phyloP scores from a whole-genome alignment of 2,888 invertebrate genomes.

The Drosophila rellima region DNA sequence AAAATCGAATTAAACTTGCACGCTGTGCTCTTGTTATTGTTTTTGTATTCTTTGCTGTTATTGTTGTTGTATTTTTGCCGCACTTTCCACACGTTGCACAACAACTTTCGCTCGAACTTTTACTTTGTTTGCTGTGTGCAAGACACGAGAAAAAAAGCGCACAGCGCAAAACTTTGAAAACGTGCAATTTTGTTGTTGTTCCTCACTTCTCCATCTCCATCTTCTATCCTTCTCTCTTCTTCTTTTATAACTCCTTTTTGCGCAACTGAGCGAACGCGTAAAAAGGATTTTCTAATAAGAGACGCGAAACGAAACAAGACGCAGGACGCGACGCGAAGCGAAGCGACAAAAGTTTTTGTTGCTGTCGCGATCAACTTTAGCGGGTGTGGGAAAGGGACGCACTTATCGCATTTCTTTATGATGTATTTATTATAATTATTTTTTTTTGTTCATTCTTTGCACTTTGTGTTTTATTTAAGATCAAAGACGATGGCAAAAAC shows the following conservation, averaged over 20 bases:
- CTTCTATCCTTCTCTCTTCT: conserved; percentile 3
- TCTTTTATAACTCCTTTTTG: conserved; percentile 25
- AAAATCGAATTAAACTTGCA: conserved; percentile 80
- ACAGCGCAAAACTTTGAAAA: conserved; percentile 54
- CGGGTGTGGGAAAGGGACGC: neutral
- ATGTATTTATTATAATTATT: conserved; percentile 52
- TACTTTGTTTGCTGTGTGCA: conserved; percentile 72
- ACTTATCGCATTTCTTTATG: conserved; percentile 26
- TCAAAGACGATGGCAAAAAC: conserved; percentile 1
- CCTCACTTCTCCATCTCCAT: conserved; percentile 2
- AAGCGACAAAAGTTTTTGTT: conserved; percentile 16
- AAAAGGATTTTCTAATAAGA: conserved; percentile 69
- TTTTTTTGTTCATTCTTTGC: conserved; percentile 38
- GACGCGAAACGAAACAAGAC: conserved; percentile 28
- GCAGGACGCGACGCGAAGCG: conserved; percentile 13
- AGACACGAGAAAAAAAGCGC: conserved; percentile 43
- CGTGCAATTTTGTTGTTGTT: conserved; percentile 46
- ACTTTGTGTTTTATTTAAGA: neutral
- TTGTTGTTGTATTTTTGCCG: conserved; percentile 53
- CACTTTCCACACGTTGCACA: conserved; percentile 72
- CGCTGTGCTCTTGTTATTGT: conserved; percentile 40
- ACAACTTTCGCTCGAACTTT: conserved; percentile 78
- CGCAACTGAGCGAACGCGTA: conserved; percentile 42
- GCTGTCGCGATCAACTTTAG: conserved; percentile 29
- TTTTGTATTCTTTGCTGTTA: conserved; percentile 25